phyloP scores from a whole-genome alignment of 2,797 vertebrate species.

The Pantherophis alleghaniensis region DNA sequence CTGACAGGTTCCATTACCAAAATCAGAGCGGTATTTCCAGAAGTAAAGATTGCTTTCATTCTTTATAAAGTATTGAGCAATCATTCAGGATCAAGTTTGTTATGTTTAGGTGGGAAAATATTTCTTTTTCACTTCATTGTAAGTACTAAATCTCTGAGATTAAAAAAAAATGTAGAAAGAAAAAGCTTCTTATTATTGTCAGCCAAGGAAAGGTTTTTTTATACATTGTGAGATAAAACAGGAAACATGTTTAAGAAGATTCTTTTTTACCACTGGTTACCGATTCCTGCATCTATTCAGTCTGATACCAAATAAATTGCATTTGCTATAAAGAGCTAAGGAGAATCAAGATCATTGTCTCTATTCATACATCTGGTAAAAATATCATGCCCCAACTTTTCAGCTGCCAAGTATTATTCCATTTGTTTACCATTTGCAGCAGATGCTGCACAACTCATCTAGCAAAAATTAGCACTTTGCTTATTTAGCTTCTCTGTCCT shows the following conservation, averaged over 20 bases:
- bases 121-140: neutral
- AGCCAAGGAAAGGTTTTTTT: neutral
- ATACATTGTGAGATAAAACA: neutral
- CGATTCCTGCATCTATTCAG: neutral
- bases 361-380: neutral
- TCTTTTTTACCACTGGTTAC: slow-evolving; percentile 20
- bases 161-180: slow-evolving; percentile 14
- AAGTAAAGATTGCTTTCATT: neutral
- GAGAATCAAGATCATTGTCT: neutral
- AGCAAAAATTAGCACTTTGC: slow-evolving; percentile 10
- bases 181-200: neutral
- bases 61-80: slow-evolving; percentile 5
- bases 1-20: neutral
- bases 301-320: slow-evolving; percentile 16
- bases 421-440: slow-evolving; percentile 32
- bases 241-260: neutral
- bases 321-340: slow-evolving; percentile 5
- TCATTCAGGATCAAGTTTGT: neutral
- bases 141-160: neutral
- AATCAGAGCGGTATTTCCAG: neutral
- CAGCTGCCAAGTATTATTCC: slow-evolving; percentile 23
- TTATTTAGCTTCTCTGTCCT: slow-evolving; percentile 19
- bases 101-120: neutral
- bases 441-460: slow-evolving; percentile 14
- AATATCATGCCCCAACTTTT: neutral